phyloP scores from a whole-genome alignment of 2,888 invertebrate species.

The Lutraria lutraria region DNA sequence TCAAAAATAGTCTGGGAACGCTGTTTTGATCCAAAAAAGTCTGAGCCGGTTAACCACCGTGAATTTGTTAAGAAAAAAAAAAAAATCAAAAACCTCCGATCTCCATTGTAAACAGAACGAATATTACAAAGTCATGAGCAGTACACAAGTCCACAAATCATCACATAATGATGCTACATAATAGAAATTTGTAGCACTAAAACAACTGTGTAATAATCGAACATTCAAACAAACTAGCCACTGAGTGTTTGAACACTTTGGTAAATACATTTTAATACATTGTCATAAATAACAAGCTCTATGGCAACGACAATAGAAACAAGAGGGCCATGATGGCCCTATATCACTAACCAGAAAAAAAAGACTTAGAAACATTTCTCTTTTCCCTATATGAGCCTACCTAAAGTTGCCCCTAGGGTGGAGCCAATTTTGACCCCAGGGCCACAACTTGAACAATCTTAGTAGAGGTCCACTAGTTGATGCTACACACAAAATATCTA shows the following conservation, averaged over 20 bases:
- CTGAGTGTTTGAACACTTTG: too few species aligned
- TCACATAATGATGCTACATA: neutral
- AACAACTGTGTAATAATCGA: neutral
- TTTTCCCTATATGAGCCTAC: too few species aligned
- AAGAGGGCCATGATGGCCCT: neutral
- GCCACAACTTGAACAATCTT: too few species aligned
- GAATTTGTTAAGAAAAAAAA: neutral
- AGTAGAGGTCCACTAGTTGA: too few species aligned
- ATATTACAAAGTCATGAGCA: neutral
- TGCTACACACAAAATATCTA: too few species aligned
- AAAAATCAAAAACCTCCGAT: neutral
- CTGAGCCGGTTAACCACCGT: too few species aligned
- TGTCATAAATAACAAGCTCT: neutral
- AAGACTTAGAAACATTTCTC: too few species aligned
- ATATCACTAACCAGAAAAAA: neutral
- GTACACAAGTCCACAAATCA: neutral
- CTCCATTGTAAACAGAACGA: neutral
- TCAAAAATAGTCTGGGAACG: too few species aligned
- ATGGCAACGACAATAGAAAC: neutral
- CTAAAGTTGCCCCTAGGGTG: too few species aligned
- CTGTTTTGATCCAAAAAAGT: too few species aligned
- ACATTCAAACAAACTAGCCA: neutral
- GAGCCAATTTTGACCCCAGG: too few species aligned
- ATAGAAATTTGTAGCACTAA: neutral
- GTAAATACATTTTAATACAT: neutral